Evolutionary conservation across 2,888 invertebrate species (phyloP), one percentile per base, ranked within the genome.

Genomic region (Plagodis dolabraria): DNA sequence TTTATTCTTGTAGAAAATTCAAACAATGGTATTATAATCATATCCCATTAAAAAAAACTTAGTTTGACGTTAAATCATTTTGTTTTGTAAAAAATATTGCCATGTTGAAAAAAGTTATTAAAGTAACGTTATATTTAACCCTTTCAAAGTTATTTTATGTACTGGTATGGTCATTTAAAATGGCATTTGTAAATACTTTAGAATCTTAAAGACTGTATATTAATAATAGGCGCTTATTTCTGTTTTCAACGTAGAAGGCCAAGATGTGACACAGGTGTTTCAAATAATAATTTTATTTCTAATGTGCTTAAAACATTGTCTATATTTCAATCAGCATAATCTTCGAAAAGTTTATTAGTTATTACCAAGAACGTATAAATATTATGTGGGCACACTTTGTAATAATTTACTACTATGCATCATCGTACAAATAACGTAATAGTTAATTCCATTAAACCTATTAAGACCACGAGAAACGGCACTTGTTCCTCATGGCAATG

Each of bases 201-300:
- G 89, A 79, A 84, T 87, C 83, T 85, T 88, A 89, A 91, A 91
- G 92, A 90, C 92, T 91, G 91, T 91, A 87, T 85, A 82, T 81
- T 79, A 72, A 73, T 69, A 74, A 71, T 80, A 78, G 58, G 48
- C 52, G 61, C 33, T 56, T 58, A 53, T 56, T 8, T 33, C 56
- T 55, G 9, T 57, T 61, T 55, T n/a, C 35, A 34, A 47, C 64
- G 34, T 54, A 7, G 7, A 33, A n/a, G 33, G 33, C 60, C 58
- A n/a, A 53, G 53, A 65, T 71, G 73, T 77, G 75, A 54, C 60
- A 59, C 48, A 53, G 61, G 43, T 38, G 22, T 22, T 22, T n/a
- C n/a, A n/a, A n/a, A n/a, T n/a, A n/a, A n/a, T n/a, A n/a, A n/a
- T n/a, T 22, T 22, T 22, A 22, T 22, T 22, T 22, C 4, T 22